A percentile compares a stretch with the other conserved stretches of the same genome.
Evolutionary conservation across 2,888 invertebrate genomes (phyloP).

Genomic region (Thera britannica): DNA sequence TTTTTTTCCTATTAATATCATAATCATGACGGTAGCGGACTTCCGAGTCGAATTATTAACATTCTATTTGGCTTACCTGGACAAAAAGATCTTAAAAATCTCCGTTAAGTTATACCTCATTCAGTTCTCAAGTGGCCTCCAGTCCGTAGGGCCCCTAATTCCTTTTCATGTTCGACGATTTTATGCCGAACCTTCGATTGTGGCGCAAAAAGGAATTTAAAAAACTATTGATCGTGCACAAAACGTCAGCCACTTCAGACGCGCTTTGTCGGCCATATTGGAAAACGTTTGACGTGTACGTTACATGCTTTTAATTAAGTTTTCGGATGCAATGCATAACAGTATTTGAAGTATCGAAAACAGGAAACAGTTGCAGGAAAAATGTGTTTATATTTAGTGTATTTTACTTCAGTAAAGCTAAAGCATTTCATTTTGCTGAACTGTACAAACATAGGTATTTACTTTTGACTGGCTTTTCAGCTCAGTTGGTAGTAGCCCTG

Average conservation of each 20-base stretch:
- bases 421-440: not conserved
- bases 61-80: conserved; percentile 75
- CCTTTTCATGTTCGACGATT: conserved; percentile 77
- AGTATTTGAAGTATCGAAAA: conserved; percentile 3
- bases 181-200: conserved; percentile 70
- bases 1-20: conserved; percentile 7
- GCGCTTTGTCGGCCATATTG: conserved; percentile 79
- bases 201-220: conserved; percentile 64
- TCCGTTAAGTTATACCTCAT: conserved; percentile 75
- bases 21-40: conserved; percentile 46
- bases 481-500: too few species aligned
- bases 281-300: conserved; percentile 75
- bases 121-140: conserved; percentile 76
- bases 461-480: too few species aligned
- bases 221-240: conserved; percentile 81
- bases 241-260: conserved; percentile 75
- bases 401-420: too few species aligned
- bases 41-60: conserved; percentile 67
- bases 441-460: too few species aligned
- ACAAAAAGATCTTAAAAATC: conserved; percentile 72
- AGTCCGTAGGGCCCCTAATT: conserved; percentile 68
- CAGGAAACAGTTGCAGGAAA: not conserved
- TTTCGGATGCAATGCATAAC: conserved; percentile 21
- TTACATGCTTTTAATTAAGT: conserved; percentile 59
- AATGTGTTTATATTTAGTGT: not conserved